Evolutionary conservation across 1,140 invertebrate species (phyloP), one percentile per base, ranked within the genome.

Genomic region (Plectus sambesii): DNA sequence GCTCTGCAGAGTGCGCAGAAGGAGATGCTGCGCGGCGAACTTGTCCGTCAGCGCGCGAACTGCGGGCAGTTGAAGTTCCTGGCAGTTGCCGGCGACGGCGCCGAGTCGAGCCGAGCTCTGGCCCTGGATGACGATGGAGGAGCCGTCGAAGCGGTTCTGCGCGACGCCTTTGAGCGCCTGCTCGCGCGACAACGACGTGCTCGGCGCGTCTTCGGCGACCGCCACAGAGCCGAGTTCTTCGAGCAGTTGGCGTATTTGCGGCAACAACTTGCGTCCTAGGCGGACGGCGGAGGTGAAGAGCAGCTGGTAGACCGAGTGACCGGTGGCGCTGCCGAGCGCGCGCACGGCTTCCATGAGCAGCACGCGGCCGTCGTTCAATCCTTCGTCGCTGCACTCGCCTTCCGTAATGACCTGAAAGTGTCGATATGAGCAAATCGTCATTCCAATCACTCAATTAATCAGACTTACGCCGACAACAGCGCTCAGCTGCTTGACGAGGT

Each of bases 111-210:
- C n/a, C n/a, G n/a, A n/a, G n/a, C n/a, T n/a, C n/a, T n/a, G n/a
- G 30, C 37, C 12, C 55, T 37, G 27, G 30, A 17, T n/a, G 52
- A 1, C 36, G 23, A 15, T 22, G 49, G 20, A 53, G 44, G n/a
- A 42, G 15, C 26, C 45, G n/a, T 33, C 30, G 30, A 33, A n/a
- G 30, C 12, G 12, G n/a, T n/a, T 12, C 30, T 33, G n/a, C 23
- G 50, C 49, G 27, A 51, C 45, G 45, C n/a, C n/a, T n/a, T n/a
- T n/a, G n/a, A n/a, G 17, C 51, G 20, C 20, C 24, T 4, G 17
- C n/a, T 45, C 17, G 9, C 25, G 6, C 9, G 42, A 45, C 19
- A 6, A 15, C 45, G 41, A 33, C 42, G 19, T 44, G 5, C 24
- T 37, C 5, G 5, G 42, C 42, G 29, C 42, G 5, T 38, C 27